Evolutionary conservation across 2,113 vertebrate species (phyloP), one percentile per base, ranked within the genome.

Genomic region (Lota lota): DNA sequence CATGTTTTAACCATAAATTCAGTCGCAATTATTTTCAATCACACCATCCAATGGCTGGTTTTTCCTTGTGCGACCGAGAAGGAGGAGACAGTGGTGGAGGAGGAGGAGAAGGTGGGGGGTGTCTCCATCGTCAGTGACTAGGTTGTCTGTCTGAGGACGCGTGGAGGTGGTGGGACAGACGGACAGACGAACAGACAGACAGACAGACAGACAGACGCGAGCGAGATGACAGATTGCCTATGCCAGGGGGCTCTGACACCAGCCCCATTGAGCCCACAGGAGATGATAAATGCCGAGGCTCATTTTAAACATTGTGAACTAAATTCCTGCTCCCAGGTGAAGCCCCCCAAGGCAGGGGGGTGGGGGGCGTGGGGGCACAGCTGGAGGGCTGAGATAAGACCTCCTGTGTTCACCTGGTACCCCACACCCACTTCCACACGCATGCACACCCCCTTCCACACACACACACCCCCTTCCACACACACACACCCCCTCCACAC

Each of bases 231-330:
- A 76, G 82, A 91, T 87, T 77, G 77, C 81, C 76, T 63, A 69
- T 76, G 78, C 86, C 81, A 76, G 61, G 63, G 40, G 40, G 40
- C 64, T 63, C 75, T 70, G 85, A 83, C 85, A 85, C 76, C 75
- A 62, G 77, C 65, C 79, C 40, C 74, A 82, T 85, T 85, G 87
- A 87, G 75, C 74, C 68, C 50, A 58, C 60, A 71, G 87, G 83
- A 88, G 85, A 86, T 89, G 88, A 92, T 91, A 81, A 77, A 93
- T 90, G 85, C 76, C 64, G 11, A 19, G 72, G 83, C 89, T 91
- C 90, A 91, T 90, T 92, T 92, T 90, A 91, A 90, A 92, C 83
- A 79, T 80, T 65, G 47, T 87, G 81, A 89, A 88, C 88, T 88
- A 86, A 88, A 89, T 85, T 77, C 73, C 62, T 75, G 68, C 76